Base-by-base conservation (phyloP, 2,113 vertebrate genomes). In the Bostrychus sinensis region DNA sequence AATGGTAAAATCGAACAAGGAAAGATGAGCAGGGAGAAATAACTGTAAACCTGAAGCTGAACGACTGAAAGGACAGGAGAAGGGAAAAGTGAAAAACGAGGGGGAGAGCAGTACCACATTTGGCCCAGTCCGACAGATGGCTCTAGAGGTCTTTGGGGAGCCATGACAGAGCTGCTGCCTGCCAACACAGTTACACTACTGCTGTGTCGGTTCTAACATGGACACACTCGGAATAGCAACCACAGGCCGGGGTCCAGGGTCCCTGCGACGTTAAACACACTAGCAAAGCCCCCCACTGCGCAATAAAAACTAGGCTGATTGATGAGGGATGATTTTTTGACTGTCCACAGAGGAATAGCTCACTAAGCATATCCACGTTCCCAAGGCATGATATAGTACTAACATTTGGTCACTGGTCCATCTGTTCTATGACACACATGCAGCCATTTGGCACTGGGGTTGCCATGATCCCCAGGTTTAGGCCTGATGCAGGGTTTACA, bases 111-210 rank as follows among this genome's bases (percentile, higher is more conserved):
- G 10, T 11, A 20, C 42, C 30, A 42, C 50, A 14, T 22, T 25
- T 7, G 2, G 22, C 55, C 32, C 26, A 22, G 66, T 34, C 60
- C 56, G 11, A 81, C 72, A 82, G 82, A 77, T 82, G 78, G 72
- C 66, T 62, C 60, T 39, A 61, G 30, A 5, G 62, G 56, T 75
- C 74, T 56, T 20, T 38, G 9, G 66, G 72, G 67, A 76, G 67
- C 25, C 43, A 17, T 22, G 56, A 42, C 42, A 7, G 66, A 66
- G 53, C 50, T 26, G 56, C 26, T 51, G 53, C 13, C 63, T 78
- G 64, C 43, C 58, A 53, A 14, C 65, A 9, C 28, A 1, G 46
- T 46, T 56, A 42, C 57, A 11, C 19, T 14, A 4, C 43, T 20
- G 58, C 57, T 62, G 39, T 30, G 69, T 17, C 46, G 9, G 8